phyloP scores from a whole-genome alignment of 2,797 vertebrate genomes.

The Galago senegalensis region DNA sequence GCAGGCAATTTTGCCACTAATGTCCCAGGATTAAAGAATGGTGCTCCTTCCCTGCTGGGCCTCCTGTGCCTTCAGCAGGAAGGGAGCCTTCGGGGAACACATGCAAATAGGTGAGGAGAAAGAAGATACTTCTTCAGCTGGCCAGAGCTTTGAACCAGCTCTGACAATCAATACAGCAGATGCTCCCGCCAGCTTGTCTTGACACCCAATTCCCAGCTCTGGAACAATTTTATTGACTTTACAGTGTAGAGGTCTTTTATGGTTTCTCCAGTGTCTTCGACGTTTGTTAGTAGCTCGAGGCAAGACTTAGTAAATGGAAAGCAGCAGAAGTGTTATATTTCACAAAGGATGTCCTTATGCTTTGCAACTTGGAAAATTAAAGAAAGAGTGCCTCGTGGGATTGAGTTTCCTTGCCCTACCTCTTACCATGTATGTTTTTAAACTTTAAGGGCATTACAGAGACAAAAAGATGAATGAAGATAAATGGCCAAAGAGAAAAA shows the following conservation, averaged over 20 bases:
- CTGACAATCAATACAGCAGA: conserved; percentile 65
- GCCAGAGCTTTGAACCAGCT: background rate
- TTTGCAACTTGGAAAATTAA: conserved; percentile 31
- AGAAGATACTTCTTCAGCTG: background rate
- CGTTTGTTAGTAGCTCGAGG: conserved; percentile 8
- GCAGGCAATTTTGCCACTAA: background rate
- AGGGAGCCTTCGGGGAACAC: background rate
- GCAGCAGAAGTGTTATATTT: conserved; percentile 21
- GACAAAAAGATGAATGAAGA: background rate
- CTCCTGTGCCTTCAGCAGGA: background rate
- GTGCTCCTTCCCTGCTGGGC: background rate
- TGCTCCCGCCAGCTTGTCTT: conserved; percentile 20
- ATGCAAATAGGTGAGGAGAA: background rate
- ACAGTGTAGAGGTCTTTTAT: background rate
- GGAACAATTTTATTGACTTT: conserved; percentile 23
- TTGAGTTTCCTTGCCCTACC: background rate
- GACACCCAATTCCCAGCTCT: background rate
- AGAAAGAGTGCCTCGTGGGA: background rate
- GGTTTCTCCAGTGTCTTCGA: conserved; percentile 14
- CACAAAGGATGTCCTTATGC: conserved; percentile 1
- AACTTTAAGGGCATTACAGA: background rate
- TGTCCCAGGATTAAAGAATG: background rate
- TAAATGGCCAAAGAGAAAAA: background rate
- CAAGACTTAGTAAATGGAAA: conserved; percentile 30
- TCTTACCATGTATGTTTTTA: background rate